Evolutionary conservation across 2,888 invertebrate genomes (phyloP).

Genomic region (Anagyrus pseudococci): DNA sequence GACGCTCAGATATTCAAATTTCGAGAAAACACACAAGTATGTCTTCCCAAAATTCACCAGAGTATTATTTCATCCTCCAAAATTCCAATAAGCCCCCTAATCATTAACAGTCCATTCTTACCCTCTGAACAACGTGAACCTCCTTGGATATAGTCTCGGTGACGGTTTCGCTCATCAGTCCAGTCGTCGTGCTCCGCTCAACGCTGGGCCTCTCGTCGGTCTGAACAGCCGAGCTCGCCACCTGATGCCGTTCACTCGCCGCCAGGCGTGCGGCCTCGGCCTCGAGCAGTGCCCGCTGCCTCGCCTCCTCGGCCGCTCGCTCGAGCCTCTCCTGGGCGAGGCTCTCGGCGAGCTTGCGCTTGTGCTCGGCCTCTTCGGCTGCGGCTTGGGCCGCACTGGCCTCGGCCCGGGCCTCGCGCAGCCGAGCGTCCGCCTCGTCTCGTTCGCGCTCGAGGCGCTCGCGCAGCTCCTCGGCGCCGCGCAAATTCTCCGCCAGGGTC

Average conservation of each 20-base stretch:
- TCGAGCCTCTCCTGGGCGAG: constrained; percentile 56
- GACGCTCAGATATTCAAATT: no score
- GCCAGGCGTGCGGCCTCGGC: constrained; percentile 32
- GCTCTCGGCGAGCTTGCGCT: constrained; percentile 61
- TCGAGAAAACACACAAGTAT: no score
- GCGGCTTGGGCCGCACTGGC: constrained; percentile 61
- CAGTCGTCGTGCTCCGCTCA: not conserved
- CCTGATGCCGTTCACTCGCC: constrained; percentile 38
- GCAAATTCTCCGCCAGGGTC: constrained; percentile 67
- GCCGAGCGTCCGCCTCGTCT: constrained; percentile 62
- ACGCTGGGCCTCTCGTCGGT: not conserved
- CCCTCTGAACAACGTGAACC: constrained; percentile 54
- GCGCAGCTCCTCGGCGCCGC: constrained; percentile 64
- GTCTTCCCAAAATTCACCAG: no score
- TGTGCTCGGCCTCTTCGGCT: constrained; percentile 61
- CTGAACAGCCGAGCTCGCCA: not conserved
- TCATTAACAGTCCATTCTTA: no score
- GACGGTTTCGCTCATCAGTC: constrained; percentile 38
- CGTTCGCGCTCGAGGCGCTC: constrained; percentile 62
- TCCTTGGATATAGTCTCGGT: constrained; percentile 50
- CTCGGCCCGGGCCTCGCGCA: constrained; percentile 61
- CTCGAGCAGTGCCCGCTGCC: constrained; percentile 47
- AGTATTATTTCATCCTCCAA: no score
- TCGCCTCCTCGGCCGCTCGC: constrained; percentile 53
- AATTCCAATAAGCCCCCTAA: no score